These are phyloP conservation scores for Acanthisitta chloris DNA, from an alignment of 2,113 vertebrate species.

Conservation along the genomic window DNA sequence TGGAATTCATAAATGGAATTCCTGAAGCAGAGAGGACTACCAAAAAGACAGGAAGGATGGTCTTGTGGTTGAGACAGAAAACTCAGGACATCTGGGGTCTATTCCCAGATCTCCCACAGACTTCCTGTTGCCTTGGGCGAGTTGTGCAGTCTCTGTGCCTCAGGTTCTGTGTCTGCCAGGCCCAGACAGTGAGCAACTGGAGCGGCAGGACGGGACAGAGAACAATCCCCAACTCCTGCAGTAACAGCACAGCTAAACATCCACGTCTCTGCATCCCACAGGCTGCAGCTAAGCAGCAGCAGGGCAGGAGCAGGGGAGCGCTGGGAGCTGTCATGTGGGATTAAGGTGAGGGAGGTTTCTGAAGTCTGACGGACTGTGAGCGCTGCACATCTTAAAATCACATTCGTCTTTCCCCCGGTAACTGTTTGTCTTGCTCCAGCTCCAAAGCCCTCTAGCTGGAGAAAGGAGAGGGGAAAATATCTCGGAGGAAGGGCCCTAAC, in stretches of 20 bases:
- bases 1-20: constrained; percentile 22
- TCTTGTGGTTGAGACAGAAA: constrained; percentile 48
- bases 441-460: constrained; percentile 26
- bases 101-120: constrained; percentile 59
- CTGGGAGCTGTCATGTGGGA: background rate
- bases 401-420: background rate
- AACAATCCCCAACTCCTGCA: background rate
- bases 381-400: background rate
- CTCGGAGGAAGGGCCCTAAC: constrained; percentile 53
- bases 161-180: constrained; percentile 32
- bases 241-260: background rate
- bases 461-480: constrained; percentile 39
- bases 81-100: constrained; percentile 52
- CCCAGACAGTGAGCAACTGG: background rate
- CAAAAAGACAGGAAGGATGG: constrained; percentile 51
- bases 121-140: constrained; percentile 50
- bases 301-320: background rate
- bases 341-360: background rate
- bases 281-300: background rate
- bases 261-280: background rate
- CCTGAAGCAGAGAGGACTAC: constrained; percentile 54
- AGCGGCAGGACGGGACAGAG: background rate
- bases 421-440: constrained; percentile 2
- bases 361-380: background rate
- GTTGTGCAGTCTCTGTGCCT: constrained; percentile 23